Base-by-base conservation (phyloP, 2,113 vertebrate species). In the Chionomys nivalis region DNA sequence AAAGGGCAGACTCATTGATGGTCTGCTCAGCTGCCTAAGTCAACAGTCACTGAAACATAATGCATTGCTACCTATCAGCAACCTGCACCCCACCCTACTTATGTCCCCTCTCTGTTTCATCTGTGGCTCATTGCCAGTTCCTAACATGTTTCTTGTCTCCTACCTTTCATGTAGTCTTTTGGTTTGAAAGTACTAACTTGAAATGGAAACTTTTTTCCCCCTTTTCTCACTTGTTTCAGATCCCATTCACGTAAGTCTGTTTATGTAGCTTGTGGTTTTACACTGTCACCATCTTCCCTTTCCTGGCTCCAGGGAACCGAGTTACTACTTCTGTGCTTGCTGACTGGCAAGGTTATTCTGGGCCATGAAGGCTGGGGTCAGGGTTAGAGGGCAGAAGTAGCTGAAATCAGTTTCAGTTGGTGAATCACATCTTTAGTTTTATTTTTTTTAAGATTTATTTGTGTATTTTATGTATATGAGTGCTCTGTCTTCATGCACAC, bases 301-400 rank as follows among this genome's bases (percentile, higher is more conserved):
- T 82, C 42, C 49, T 82, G 66, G 93, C 89, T 91, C 89, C 94
- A 95, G 96, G 96, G 94, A 97, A 96, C 94, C 83, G 61, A 95
- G 90, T 86, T 90, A 42, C 52, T 82, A 91, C 73, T 66, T 93
- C 66, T 61, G 76, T 49, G 87, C 92, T 94, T 70, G 89, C 76
- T 92, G 81, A 73, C 78, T 78, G 86, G 93, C 70, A 26, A 97
- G 91, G 94, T 96, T 97, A 97, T 94, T 96, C 91, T 94, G 90
- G 95, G 94, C 78, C 61, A 39, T 42, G 33, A 31, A 61, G 31
- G 68, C 63, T 79, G 61, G 66, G 79, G 70, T 52, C 70, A 93
- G 93, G 86, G 68, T 72, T 63, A 81, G 36, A 66, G 26, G 91
- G 23, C 4, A 63, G 92, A 95, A 47, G 93, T 83, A 81, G 92